A percentile compares a stretch with the other conserved stretches of the same genome.
phyloP scores from a whole-genome alignment of 2,113 vertebrate species.

The Semicossyphus pulcher region DNA sequence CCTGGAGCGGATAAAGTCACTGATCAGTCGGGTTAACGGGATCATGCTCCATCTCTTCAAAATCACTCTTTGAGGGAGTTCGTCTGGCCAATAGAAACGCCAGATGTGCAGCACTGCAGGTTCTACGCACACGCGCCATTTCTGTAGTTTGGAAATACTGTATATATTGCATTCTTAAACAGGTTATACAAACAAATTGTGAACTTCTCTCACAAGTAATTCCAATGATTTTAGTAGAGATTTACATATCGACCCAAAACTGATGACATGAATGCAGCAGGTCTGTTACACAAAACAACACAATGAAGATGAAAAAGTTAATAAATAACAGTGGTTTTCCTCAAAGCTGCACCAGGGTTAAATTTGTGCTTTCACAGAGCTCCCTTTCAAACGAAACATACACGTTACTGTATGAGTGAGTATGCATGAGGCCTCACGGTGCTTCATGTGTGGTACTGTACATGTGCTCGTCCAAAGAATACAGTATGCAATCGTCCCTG shows the following conservation, averaged over 20 bases:
- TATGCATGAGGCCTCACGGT: constrained; percentile 28
- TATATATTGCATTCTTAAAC: background rate
- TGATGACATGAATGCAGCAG: background rate
- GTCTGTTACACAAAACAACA: background rate
- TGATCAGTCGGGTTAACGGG: no score
- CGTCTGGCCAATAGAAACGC: background rate
- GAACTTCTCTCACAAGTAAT: background rate
- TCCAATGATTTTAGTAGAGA: background rate
- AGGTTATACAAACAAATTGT: background rate
- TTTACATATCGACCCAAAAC: no score
- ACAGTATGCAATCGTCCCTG: constrained; percentile 31
- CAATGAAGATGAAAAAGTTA: constrained; percentile 24
- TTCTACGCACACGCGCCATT: background rate
- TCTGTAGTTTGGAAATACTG: background rate
- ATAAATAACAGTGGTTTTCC: constrained; percentile 38
- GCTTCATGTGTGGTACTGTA: constrained; percentile 37
- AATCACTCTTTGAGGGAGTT: constrained; percentile 1
- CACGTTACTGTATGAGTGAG: constrained; percentile 21
- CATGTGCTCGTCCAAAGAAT: constrained; percentile 59
- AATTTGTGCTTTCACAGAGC: constrained; percentile 67
- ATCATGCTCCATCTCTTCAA: background rate
- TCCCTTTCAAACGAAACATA: constrained; percentile 44
- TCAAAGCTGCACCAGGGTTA: constrained; percentile 39
- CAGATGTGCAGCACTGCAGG: background rate
- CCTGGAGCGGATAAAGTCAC: no score